Evolutionary conservation across 2,888 invertebrate species (phyloP), one percentile per base, ranked within the genome.

Genomic region (Octodonta nipae): DNA sequence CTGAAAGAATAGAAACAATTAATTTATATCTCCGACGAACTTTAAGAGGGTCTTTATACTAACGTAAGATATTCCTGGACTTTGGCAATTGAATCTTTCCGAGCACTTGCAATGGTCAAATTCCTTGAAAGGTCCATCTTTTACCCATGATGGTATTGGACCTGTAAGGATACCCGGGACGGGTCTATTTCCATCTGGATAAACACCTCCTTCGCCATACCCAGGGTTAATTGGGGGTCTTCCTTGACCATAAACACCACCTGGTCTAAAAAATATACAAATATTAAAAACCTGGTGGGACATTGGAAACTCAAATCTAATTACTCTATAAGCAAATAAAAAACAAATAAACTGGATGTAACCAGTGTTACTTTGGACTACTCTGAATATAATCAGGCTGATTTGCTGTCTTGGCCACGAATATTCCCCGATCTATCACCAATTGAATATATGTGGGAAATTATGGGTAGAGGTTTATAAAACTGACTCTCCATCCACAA

Each of bases 61-160:
- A 54, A 70, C 70, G 42, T 70, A 70, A 36, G 67, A 64, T 17
- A 71, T 56, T 26, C 67, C 70, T 3, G 63, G 63, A 5, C 63
- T 60, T 24, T 64, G 64, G 41, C 71, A 71, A 47, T 71, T 71
- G 51, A 70, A 69, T 36, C 64, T 63, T 43, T 65, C 65, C 7
- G 66, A 63, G 42, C 71, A 71, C 43, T 65, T 68, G 54, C 71
- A 71, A 7, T 50, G 54, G 35, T 59, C 63, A 42, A 54, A 61
- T 28, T 57, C 46, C 40, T 56, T 56, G 35, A 54, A 49, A 3
- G 58, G 56, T 1, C 61, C 49, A n/a, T 62, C 49, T 43, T 55
- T 52, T 36, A 50, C 46, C 61, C 64, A 59, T 13, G 64, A 47
- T 38, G 68, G 64, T 11, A 63, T 51, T 0, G 63, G 63, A 1